phyloP scores from a whole-genome alignment of 53 echinoderm and acorn worm genomes.

The Holothuria leucospilota region DNA sequence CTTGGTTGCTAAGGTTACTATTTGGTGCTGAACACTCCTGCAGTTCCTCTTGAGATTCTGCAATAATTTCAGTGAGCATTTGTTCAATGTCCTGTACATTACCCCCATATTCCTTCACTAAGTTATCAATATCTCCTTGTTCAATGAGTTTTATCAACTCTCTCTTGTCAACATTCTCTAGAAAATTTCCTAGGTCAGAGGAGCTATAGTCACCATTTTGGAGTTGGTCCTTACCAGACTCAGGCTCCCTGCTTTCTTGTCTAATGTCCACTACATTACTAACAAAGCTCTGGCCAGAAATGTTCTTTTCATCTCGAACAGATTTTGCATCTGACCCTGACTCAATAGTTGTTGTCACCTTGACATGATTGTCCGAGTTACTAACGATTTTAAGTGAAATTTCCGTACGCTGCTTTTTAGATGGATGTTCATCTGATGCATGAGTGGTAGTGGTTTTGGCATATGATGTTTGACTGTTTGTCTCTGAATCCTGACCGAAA shows the following conservation, averaged over 20 bases:
- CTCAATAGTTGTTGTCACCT: constrained; percentile 32
- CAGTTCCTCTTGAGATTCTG: constrained; percentile 21
- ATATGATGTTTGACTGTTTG: constrained; percentile 1
- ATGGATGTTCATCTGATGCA: neutral
- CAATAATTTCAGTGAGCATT: constrained; percentile 27
- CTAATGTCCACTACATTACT: constrained; percentile 36
- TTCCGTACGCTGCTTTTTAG: constrained; percentile 32
- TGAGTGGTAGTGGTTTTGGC: constrained; percentile 8
- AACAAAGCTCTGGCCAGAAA: constrained; percentile 15
- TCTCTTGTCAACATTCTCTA: constrained; percentile 8
- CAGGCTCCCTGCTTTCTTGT: neutral
- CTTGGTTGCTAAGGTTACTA: neutral
- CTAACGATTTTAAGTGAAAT: constrained; percentile 33
- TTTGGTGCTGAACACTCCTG: constrained; percentile 24
- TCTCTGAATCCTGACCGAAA: constrained; percentile 15
- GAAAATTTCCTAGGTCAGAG: neutral
- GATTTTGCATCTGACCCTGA: constrained; percentile 2
- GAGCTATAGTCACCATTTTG: neutral
- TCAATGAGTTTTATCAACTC: constrained; percentile 40
- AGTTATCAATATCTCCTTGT: constrained; percentile 32
- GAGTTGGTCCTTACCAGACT: neutral
- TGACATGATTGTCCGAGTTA: constrained; percentile 11
- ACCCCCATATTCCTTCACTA: constrained; percentile 5
- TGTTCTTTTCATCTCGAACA: neutral
- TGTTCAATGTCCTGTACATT: constrained; percentile 37